phyloP scores from a whole-genome alignment of 2,888 invertebrate species.

The Himalopsyche anomala region DNA sequence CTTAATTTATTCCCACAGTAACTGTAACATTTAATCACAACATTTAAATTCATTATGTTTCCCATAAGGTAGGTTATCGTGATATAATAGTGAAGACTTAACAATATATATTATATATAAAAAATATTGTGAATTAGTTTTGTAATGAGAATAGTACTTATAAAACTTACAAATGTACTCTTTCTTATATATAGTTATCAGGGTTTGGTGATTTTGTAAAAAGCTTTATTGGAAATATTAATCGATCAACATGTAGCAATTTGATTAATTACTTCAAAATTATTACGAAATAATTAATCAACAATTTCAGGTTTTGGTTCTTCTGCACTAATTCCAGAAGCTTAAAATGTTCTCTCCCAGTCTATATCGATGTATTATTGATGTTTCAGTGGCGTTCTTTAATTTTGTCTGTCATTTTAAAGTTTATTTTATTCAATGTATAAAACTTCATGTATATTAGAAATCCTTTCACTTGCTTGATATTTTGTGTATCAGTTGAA shows the following conservation, averaged over 20 bases:
- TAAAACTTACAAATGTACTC: no score
- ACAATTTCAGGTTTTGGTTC: background rate
- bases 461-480: conserved; percentile 28
- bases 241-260: background rate
- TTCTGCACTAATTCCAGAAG: background rate
- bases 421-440: conserved; percentile 18
- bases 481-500: conserved; percentile 26
- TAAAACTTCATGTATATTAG: conserved; percentile 29
- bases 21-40: no score
- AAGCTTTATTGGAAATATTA: background rate
- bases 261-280: background rate
- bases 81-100: no score
- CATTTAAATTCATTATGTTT: no score
- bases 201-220: background rate
- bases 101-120: no score
- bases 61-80: no score
- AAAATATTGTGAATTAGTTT: no score
- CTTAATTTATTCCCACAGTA: no score
- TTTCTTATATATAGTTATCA: background rate
- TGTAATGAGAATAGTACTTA: no score
- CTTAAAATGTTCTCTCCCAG: background rate
- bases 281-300: background rate
- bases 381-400: conserved; percentile 16
- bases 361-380: background rate
- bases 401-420: background rate